These are phyloP conservation scores for Pteronotus mesoamericanus DNA, from an alignment of 2,797 vertebrate species.

Conservation along the genomic window DNA sequence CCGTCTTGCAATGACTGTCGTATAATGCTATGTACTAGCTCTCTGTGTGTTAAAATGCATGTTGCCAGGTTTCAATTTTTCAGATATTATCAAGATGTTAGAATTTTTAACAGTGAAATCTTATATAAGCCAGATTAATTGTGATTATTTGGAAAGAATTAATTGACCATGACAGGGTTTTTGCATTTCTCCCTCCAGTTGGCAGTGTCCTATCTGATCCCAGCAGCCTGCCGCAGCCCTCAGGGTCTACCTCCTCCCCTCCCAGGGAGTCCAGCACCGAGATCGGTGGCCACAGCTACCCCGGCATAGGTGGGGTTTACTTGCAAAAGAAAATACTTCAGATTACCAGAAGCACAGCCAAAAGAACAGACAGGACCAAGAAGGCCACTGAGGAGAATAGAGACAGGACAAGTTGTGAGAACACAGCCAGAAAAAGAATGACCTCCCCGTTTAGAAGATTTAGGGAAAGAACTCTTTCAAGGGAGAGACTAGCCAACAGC, in stretches of 20 bases:
- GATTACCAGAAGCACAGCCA: conserved; percentile 85
- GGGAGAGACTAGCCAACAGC: conserved; percentile 81
- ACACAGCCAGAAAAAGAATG: conserved; percentile 79
- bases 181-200: conserved; percentile 81
- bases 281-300: conserved; percentile 86
- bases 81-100: conserved; percentile 52
- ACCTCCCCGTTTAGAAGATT: conserved; percentile 83
- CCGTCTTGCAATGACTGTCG: conserved; percentile 35
- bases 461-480: conserved; percentile 88
- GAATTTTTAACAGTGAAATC: conserved; percentile 46
- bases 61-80: conserved; percentile 41
- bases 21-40: conserved; percentile 56
- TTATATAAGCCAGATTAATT: conserved; percentile 55
- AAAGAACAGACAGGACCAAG: conserved; percentile 68
- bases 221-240: conserved; percentile 89
- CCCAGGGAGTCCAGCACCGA: conserved; percentile 91
- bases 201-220: conserved; percentile 86
- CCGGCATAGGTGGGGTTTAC: conserved; percentile 95
- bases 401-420: conserved; percentile 76
- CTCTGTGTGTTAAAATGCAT: background rate
- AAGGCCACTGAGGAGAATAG: conserved; percentile 76
- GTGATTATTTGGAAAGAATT: conserved; percentile 61
- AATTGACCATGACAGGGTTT: conserved; percentile 71
- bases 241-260: conserved; percentile 91
- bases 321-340: conserved; percentile 90